Conservation (phyloP, 2,113 vertebrate genomes). For the Gadus macrocephalus region DNA sequence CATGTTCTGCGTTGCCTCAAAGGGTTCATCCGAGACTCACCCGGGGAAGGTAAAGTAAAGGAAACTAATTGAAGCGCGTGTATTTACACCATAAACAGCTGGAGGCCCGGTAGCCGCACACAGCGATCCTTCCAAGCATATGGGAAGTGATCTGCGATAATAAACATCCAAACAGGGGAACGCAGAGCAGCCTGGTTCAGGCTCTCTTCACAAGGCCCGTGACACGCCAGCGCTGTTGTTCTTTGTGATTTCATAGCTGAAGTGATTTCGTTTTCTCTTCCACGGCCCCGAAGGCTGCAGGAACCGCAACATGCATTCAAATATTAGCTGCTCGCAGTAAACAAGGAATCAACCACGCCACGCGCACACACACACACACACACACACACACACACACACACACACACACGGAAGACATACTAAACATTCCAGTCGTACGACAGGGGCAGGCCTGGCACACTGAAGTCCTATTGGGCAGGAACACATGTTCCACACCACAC, state of each 20-base stretch:
- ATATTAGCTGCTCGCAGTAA: neutral
- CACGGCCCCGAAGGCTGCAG: conserved; percentile 9
- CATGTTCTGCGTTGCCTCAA: too few species aligned
- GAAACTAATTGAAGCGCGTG: too few species aligned
- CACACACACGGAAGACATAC: conserved; percentile 1
- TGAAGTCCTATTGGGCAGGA: neutral
- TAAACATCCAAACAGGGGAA: too few species aligned
- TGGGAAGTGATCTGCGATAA: too few species aligned
- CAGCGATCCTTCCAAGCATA: too few species aligned
- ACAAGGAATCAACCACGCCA: neutral
- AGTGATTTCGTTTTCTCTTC: neutral
- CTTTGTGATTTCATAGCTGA: conserved; percentile 13
- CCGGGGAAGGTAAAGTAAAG: too few species aligned
- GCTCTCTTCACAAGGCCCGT: conserved; percentile 4
- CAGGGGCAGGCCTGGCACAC: neutral
- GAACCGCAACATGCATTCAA: conserved; percentile 22
- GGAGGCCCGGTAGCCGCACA: too few species aligned
- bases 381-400: conserved; percentile 10
- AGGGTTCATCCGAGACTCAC: too few species aligned
- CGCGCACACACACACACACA: conserved; percentile 8
- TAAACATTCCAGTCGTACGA: neutral
- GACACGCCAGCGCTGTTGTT: neutral
- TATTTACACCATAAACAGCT: too few species aligned
- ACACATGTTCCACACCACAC: conserved; percentile 15
- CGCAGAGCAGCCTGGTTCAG: too few species aligned